Base-by-base conservation (phyloP, 37 sponge, comb jelly and placozoan genomes). In the Halichondria panicea region DNA sequence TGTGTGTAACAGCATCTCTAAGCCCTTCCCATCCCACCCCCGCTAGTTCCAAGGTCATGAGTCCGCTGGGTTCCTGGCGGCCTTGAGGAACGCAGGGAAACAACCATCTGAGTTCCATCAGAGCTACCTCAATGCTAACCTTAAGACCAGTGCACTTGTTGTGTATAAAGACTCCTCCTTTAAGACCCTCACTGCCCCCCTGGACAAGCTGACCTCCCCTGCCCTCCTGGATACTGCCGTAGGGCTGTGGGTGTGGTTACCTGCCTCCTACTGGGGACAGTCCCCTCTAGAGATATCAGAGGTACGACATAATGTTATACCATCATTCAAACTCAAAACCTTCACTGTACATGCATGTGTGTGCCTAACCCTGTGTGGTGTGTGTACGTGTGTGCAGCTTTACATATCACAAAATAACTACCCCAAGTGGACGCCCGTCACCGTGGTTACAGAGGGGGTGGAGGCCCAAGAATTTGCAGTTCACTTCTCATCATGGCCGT, bases 401-500 rank as follows among this genome's bases (percentile, higher is more conserved):
- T 82, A 72, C 39, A 13, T 88, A 11, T 19, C 55, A 0, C 44
- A 77, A 45, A 34, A 61, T 18, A 56, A 50, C 4, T 73, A 79
- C 42, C 84, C 89, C 27, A 54, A 58, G 50, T 79, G 79, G 84
- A 73, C 80, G 21, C 72, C 89, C 0, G 52, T 89, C 38, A 59
- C 74, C 43, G 67, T 89, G 37, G 60, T 77, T 52, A 89, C 80
- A 25, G 73, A 89, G 55, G 41, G 78, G 28, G 83, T 74, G 0
- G 89, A 89, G 63, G 55, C 74, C 0, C 39, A 48, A 21, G 66
- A 66, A 12, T 83, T 89, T 42, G 27, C 27, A 13, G 34, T 34
- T 45, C 75, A 64, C 39, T 83, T 89, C 55, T 55, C 80, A 0
- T 46, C 73, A 9, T 89, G 89, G 89, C 75, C 78, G 0, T 65